Evolutionary conservation across 2,113 vertebrate genomes (phyloP).

Genomic region (Datnioides undecimradiatus): DNA sequence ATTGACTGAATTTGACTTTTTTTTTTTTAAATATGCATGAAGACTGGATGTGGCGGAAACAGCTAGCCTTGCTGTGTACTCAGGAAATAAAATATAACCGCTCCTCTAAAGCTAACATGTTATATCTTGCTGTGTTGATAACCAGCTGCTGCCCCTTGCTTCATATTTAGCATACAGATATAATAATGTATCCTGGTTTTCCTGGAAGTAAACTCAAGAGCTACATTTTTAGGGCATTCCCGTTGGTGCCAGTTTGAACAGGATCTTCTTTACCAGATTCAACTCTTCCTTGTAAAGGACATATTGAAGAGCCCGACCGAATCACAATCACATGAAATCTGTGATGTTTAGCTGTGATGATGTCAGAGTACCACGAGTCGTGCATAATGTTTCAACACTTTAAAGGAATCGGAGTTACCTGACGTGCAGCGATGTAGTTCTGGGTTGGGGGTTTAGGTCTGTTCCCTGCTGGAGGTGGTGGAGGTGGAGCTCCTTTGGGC

Average conservation of each 20-base stretch:
- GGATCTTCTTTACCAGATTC: background rate
- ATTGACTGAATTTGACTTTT: background rate
- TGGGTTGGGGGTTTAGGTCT: slow-evolving; percentile 39
- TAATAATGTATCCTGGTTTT: no score
- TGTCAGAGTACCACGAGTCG: background rate
- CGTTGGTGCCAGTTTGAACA: background rate
- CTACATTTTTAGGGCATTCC: background rate
- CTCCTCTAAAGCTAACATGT: no score
- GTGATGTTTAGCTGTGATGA: background rate
- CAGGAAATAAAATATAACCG: no score
- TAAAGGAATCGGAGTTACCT: slow-evolving; percentile 64
- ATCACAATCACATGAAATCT: no score
- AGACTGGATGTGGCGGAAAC: no score
- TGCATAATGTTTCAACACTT: background rate
- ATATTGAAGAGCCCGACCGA: no score
- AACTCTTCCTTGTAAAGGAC: no score
- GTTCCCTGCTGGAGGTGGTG: slow-evolving; percentile 71
- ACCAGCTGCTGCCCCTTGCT: no score
- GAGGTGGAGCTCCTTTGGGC: slow-evolving; percentile 73
- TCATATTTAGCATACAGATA: background rate
- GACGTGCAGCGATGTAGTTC: slow-evolving; percentile 69
- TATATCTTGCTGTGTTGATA: no score
- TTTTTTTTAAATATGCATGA: no score
- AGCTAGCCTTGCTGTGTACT: no score
- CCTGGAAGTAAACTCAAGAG: background rate